A percentile compares a stretch with the other conserved stretches of the same genome.
phyloP scores from a whole-genome alignment of 2,113 vertebrate species.

The Apodemus speciosus region DNA sequence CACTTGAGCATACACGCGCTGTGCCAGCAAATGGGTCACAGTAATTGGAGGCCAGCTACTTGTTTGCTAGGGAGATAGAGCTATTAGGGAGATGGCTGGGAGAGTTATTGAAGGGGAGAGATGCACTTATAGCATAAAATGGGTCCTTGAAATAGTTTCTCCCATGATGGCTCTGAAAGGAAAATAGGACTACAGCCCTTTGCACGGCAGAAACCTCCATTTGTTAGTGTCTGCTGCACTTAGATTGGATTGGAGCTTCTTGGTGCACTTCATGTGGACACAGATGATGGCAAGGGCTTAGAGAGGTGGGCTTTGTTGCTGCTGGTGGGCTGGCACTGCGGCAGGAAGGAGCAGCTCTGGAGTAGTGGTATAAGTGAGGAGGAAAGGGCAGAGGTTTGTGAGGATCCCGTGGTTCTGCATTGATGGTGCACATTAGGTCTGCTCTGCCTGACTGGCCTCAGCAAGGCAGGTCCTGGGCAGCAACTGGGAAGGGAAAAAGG shows the following conservation, averaged over 20 bases:
- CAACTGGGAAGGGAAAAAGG: background rate
- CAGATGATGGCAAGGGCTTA: background rate
- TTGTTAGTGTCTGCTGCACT: slow-evolving; percentile 24
- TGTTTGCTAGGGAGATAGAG: slow-evolving; percentile 48
- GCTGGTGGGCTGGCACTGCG: background rate
- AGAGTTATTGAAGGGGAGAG: slow-evolving; percentile 52
- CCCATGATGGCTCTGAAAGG: slow-evolving; percentile 51
- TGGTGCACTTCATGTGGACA: slow-evolving; percentile 15
- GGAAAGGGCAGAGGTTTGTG: background rate
- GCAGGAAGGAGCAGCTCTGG: background rate
- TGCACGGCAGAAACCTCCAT: background rate
- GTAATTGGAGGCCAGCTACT: slow-evolving; percentile 61
- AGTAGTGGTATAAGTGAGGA: background rate
- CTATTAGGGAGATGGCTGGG: slow-evolving; percentile 56
- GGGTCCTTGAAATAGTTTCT: slow-evolving; percentile 60
- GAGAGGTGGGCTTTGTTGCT: background rate
- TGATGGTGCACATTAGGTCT: background rate
- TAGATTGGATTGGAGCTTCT: background rate
- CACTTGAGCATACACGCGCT: background rate
- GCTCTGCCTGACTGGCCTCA: background rate
- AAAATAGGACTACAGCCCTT: slow-evolving; percentile 21
- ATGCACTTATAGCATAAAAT: slow-evolving; percentile 60
- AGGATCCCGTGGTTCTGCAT: background rate
- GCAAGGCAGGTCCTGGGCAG: background rate
- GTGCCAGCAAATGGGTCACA: slow-evolving; percentile 51